These are phyloP conservation scores for Hermodice carunculata DNA, from an alignment of 2,888 invertebrate genomes.

Conservation along the genomic window DNA sequence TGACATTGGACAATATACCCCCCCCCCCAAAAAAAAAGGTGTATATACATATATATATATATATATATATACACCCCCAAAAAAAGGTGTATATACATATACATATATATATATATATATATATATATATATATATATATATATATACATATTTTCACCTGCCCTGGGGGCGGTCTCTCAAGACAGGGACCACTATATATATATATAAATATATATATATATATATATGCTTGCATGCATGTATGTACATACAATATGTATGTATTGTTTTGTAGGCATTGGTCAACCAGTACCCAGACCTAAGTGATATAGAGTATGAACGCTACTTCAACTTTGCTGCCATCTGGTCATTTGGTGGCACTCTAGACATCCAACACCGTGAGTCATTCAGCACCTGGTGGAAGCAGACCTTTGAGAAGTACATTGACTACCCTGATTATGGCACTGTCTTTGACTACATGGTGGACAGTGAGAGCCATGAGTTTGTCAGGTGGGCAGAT, in stretches of 20 bases:
- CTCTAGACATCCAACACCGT: slow-evolving; percentile 53
- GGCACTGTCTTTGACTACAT: slow-evolving; percentile 67
- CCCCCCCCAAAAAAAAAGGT: too few relatives aligned
- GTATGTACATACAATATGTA: not conserved
- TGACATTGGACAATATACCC: too few relatives aligned
- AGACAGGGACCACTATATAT: too few relatives aligned
- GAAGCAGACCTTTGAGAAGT: slow-evolving; percentile 59
- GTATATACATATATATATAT: too few relatives aligned
- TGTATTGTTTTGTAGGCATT: slow-evolving; percentile 43
- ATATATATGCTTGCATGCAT: too few relatives aligned
- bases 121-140: too few relatives aligned
- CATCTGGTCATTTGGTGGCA: slow-evolving; percentile 68
- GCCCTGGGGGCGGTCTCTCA: too few relatives aligned
- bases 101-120: too few relatives aligned
- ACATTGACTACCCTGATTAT: slow-evolving; percentile 60
- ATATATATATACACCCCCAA: too few relatives aligned
- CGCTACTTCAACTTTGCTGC: slow-evolving; percentile 65
- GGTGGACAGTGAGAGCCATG: slow-evolving; percentile 64
- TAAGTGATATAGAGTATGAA: slow-evolving; percentile 62
- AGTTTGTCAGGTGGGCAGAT: slow-evolving; percentile 63
- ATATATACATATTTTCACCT: too few relatives aligned
- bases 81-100: too few relatives aligned
- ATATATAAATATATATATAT: too few relatives aligned
- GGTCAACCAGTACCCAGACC: slow-evolving; percentile 29
- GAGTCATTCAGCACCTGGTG: slow-evolving; percentile 66